phyloP scores from a whole-genome alignment of 2,797 vertebrate species.

The Pantherophis vulpinus region DNA sequence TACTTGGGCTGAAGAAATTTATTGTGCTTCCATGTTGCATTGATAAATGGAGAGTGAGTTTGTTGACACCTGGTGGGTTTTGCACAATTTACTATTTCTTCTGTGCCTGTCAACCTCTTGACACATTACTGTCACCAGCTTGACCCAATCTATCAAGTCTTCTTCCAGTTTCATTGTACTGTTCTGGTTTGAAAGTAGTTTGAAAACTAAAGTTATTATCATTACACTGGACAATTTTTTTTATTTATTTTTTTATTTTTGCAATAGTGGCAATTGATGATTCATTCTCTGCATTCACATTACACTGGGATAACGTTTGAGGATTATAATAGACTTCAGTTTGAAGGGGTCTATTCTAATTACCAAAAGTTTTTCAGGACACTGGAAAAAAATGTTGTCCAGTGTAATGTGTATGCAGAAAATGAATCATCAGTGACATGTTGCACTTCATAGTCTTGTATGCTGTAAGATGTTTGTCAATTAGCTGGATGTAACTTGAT shows the following conservation, averaged over 20 bases:
- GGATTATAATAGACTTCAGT: not conserved
- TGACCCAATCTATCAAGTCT: not conserved
- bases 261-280: too few species aligned
- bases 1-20: not conserved
- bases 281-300: too few species aligned
- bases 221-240: not conserved
- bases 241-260: too few species aligned
- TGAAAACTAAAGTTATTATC: not conserved
- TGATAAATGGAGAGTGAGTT: conserved; percentile 2
- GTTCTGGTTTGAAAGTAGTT: not conserved
- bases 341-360: not conserved
- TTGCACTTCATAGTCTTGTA: not conserved
- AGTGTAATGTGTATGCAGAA: not conserved
- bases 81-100: conserved; percentile 16
- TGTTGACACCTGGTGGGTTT: fast-evolving
- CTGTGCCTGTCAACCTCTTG: conserved; percentile 30
- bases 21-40: conserved; percentile 7
- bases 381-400: not conserved
- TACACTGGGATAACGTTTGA: not conserved
- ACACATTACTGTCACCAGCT: conserved; percentile 7
- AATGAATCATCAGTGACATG: not conserved
- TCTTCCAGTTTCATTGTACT: not conserved
- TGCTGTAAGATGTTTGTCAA: not conserved
- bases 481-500: not conserved
- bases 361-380: not conserved